Base-by-base conservation (phyloP, 2,888 invertebrate genomes). In the Plutella xylostella region DNA sequence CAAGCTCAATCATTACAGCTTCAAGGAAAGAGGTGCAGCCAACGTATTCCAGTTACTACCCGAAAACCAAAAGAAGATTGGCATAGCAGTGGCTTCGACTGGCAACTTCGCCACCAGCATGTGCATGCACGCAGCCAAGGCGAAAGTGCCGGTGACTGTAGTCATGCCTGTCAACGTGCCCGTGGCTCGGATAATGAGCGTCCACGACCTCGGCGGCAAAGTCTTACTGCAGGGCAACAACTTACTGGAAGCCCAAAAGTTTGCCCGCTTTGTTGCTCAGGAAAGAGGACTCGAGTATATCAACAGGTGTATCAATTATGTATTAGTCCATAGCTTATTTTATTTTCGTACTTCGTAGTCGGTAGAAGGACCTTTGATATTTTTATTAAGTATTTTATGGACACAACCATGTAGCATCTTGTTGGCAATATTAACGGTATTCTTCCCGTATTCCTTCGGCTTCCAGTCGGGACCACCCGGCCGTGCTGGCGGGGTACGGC, bases 401-500 rank as follows among this genome's bases (percentile, higher is more conserved):
- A n/a, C n/a, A n/a, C n/a, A n/a, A n/a, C n/a, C n/a, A n/a, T n/a
- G n/a, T n/a, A n/a, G n/a, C n/a, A n/a, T n/a, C n/a, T n/a, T n/a
- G n/a, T n/a, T n/a, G n/a, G n/a, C n/a, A n/a, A n/a, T n/a, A n/a
- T n/a, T n/a, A n/a, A n/a, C n/a, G n/a, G n/a, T n/a, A n/a, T n/a
- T n/a, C n/a, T n/a, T n/a, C n/a, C n/a, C n/a, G n/a, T n/a, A n/a
- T n/a, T n/a, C n/a, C n/a, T 17, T 34, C 35, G 12, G 11, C 20
- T 39, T 61, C n/a, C 65, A 94, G 94, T 1, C 97, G 96, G 55
- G 97, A 98, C 71, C 95, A 97, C 71, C 96, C 97, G 0, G 88
- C 95, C 60, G 90, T 97, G 34, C 89, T 97, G 66, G 92, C 96
- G 1, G 97, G 97, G 0, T 96, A 95, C 71, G 97, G 97, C 7